phyloP scores from a whole-genome alignment of 2,113 vertebrate genomes.

The Oreotrochilus melanogaster region DNA sequence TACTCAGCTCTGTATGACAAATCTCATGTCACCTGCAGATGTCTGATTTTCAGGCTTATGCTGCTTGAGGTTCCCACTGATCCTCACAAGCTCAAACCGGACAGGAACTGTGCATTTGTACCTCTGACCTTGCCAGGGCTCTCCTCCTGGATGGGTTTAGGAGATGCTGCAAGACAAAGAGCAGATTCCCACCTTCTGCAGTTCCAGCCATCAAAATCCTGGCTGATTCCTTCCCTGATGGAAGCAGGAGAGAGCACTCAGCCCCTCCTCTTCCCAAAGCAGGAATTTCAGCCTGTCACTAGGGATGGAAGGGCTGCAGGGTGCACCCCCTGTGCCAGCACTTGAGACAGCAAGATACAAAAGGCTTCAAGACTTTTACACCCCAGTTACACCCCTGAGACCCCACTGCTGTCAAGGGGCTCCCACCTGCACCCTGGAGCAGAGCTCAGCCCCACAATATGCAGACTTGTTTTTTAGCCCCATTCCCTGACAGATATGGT shows the following conservation, averaged over 20 bases:
- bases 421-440: neutral
- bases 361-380: neutral
- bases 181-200: neutral
- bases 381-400: neutral
- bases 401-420: neutral
- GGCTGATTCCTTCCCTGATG: neutral
- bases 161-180: neutral
- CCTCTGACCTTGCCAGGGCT: neutral
- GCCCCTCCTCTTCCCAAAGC: rapidly evolving
- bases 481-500: neutral
- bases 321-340: neutral
- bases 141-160: neutral
- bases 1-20: neutral
- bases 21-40: neutral
- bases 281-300: neutral
- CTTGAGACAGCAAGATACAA: neutral
- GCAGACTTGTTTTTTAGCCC: conserved; percentile 7
- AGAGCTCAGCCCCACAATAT: neutral
- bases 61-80: neutral
- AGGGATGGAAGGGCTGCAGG: neutral
- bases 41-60: neutral
- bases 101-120: neutral
- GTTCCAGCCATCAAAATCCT: neutral
- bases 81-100: neutral
- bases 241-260: neutral